Conservation (phyloP, 2,113 vertebrate species). For the Marcusenius ussheri region DNA sequence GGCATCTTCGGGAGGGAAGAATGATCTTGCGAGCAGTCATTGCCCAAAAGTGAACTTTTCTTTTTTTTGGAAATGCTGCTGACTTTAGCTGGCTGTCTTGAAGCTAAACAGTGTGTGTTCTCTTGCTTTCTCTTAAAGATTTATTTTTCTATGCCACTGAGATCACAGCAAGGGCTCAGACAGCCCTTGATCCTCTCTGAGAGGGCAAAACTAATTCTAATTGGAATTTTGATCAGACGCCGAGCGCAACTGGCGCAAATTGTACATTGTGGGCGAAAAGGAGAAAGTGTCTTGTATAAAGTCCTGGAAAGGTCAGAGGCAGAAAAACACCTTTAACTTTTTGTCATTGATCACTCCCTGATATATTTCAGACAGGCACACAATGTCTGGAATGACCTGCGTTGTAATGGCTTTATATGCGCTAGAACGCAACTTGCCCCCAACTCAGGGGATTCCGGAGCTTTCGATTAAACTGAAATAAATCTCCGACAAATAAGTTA, state of each 20-base stretch:
- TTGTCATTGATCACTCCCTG: neutral
- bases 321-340: conserved; percentile 12
- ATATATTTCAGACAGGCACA: neutral
- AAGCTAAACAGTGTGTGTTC: neutral
- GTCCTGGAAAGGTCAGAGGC: conserved; percentile 3
- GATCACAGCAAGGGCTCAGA: neutral
- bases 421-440: neutral
- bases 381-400: neutral
- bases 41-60: neutral
- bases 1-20: neutral
- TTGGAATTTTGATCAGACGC: neutral
- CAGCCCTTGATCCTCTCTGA: neutral
- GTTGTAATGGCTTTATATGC: neutral
- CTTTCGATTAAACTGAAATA: conserved; percentile 29
- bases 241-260: neutral
- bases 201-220: neutral
- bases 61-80: neutral
- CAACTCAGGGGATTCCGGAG: neutral
- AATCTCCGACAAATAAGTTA: conserved; percentile 45
- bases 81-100: neutral
- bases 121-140: neutral
- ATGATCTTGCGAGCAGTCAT: neutral
- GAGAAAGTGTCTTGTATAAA: neutral
- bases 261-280: neutral
- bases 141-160: neutral